Conservation (phyloP, 2,888 invertebrate genomes). For the Rhingia rostrata region DNA sequence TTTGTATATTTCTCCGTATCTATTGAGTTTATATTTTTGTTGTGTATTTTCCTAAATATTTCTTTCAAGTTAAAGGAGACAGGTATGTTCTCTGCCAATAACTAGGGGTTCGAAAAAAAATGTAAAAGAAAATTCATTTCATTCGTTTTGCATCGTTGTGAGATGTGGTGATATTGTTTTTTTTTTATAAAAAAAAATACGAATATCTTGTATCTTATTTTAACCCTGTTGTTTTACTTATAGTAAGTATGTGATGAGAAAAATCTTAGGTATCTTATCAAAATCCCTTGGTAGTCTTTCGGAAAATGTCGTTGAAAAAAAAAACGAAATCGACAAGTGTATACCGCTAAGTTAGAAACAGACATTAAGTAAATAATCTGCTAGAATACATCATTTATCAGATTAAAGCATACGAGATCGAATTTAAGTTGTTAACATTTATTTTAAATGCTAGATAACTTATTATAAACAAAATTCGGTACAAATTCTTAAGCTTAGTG, state of each 20-base stretch:
- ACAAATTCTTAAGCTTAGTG: constrained; percentile 63
- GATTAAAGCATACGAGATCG: constrained; percentile 59
- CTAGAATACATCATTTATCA: constrained; percentile 15
- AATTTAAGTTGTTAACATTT: constrained; percentile 53
- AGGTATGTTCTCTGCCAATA: constrained; percentile 69
- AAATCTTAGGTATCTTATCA: constrained; percentile 41
- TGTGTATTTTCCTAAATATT: constrained; percentile 51
- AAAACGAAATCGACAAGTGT: neutral
- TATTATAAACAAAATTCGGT: constrained; percentile 10
- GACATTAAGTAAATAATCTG: constrained; percentile 7
- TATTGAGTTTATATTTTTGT: constrained; percentile 43
- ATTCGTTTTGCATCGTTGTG: constrained; percentile 71
- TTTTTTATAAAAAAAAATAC: constrained; percentile 17
- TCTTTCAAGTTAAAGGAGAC: constrained; percentile 69
- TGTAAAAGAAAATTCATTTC: constrained; percentile 44
- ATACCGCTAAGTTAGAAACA: constrained; percentile 34
- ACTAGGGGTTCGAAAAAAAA: constrained; percentile 44
- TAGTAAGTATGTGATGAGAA: constrained; percentile 51
- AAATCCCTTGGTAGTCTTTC: constrained; percentile 19
- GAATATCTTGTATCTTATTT: neutral
- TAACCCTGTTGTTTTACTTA: constrained; percentile 3
- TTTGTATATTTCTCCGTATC: constrained; percentile 55
- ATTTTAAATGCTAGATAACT: constrained; percentile 60
- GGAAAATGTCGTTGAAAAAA: constrained; percentile 3
- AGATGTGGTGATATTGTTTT: constrained; percentile 74